These are phyloP conservation scores for Echiichthys vipera DNA, from an alignment of 2,797 vertebrate genomes.

Conservation along the genomic window DNA sequence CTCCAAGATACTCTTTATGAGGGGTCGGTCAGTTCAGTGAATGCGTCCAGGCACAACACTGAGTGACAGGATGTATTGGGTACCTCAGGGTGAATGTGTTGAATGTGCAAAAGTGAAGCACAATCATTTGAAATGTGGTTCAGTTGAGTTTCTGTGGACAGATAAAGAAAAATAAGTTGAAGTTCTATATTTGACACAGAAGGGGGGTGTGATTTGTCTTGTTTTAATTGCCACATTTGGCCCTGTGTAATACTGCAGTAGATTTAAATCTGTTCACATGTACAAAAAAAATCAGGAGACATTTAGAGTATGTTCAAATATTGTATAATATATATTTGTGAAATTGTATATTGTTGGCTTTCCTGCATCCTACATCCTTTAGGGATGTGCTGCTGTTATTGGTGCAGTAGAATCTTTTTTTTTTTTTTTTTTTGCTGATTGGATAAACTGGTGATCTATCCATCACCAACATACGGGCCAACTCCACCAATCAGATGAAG, in stretches of 20 bases:
- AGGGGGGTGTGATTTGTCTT: slow-evolving; percentile 20
- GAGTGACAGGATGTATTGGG: not conserved
- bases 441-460: too few species aligned
- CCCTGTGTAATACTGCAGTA: not conserved
- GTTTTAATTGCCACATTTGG: not conserved
- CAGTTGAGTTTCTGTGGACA: not conserved
- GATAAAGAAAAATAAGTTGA: not conserved
- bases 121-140: not conserved
- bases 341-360: too few species aligned
- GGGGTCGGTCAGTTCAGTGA: too few species aligned
- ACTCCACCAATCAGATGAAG: too few species aligned
- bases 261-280: not conserved
- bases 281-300: not conserved
- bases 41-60: too few species aligned
- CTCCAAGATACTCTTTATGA: too few species aligned
- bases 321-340: too few species aligned
- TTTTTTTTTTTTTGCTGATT: too few species aligned
- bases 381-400: too few species aligned
- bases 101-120: not conserved
- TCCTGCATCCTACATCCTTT: too few species aligned
- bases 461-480: too few species aligned
- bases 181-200: slow-evolving; percentile 8
- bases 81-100: not conserved
- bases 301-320: not conserved
- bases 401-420: too few species aligned